These are phyloP conservation scores for Thymallus thymallus DNA, from an alignment of 2,113 vertebrate genomes.

Conservation along the genomic window DNA sequence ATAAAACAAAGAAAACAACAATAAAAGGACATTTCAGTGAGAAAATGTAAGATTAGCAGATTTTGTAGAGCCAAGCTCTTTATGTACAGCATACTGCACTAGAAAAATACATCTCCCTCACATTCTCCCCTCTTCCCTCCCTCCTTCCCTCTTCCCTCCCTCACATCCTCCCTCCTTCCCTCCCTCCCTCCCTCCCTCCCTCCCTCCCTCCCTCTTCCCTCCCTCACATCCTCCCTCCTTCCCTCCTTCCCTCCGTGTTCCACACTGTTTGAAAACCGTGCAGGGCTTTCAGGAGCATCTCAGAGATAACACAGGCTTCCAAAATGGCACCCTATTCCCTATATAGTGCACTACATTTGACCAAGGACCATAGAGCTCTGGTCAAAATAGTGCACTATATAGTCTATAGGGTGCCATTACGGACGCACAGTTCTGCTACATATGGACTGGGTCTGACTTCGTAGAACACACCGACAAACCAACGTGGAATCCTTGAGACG, in stretches of 20 bases:
- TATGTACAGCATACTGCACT: slow-evolving; percentile 79
- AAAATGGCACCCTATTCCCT: slow-evolving; percentile 19
- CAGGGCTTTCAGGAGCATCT: slow-evolving; percentile 60
- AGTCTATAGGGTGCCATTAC: too few relatives aligned
- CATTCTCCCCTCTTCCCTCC: slow-evolving; percentile 45
- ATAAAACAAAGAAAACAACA: slow-evolving; percentile 60
- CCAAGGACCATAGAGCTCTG: too few relatives aligned
- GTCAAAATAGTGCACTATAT: too few relatives aligned
- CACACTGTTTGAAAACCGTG: slow-evolving; percentile 41
- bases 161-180: slow-evolving; percentile 38
- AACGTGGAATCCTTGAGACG: slow-evolving; percentile 67
- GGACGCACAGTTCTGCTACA: slow-evolving; percentile 57
- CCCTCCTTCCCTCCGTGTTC: slow-evolving; percentile 46
- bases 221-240: slow-evolving; percentile 30
- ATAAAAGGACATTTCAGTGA: slow-evolving; percentile 62
- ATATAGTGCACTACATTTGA: too few relatives aligned
- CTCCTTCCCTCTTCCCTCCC: slow-evolving; percentile 37
- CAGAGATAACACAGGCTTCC: slow-evolving; percentile 66
- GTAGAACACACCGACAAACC: slow-evolving; percentile 44
- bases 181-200: too few relatives aligned
- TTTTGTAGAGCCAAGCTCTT: slow-evolving; percentile 70
- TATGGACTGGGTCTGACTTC: slow-evolving; percentile 72
- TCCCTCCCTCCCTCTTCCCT: slow-evolving; percentile 30
- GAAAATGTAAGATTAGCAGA: slow-evolving; percentile 67
- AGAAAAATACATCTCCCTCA: slow-evolving; percentile 53